phyloP scores from a whole-genome alignment of 2,888 invertebrate genomes.

The Punctoribates punctum region DNA sequence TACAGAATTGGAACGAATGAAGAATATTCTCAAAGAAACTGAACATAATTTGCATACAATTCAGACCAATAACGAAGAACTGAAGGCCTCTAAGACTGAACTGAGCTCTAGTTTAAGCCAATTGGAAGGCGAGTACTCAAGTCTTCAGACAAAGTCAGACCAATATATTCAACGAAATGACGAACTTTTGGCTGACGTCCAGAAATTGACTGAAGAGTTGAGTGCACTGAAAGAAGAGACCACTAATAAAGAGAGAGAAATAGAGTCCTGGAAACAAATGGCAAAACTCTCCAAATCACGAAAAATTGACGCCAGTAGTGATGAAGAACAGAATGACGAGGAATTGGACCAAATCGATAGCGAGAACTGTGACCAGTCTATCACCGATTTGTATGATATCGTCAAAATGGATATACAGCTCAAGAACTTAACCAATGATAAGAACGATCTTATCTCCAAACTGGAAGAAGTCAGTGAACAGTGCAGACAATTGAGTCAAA shows the following conservation, averaged over 20 bases:
- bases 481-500: neutral
- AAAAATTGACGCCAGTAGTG: too few relatives aligned
- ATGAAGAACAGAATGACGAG: neutral
- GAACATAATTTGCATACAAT: slow-evolving; percentile 27
- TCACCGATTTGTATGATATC: slow-evolving; percentile 37
- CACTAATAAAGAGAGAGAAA: slow-evolving; percentile 9
- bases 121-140: slow-evolving; percentile 31
- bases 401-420: slow-evolving; percentile 32
- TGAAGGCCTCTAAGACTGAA: slow-evolving; percentile 18
- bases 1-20: slow-evolving; percentile 22
- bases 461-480: slow-evolving; percentile 27
- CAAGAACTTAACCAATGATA: slow-evolving; percentile 30
- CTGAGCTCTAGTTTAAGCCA: neutral
- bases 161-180: neutral
- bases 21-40: slow-evolving; percentile 33
- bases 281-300: slow-evolving; percentile 6
- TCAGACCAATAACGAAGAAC: slow-evolving; percentile 28
- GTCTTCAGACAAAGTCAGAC: neutral
- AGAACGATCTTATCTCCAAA: slow-evolving; percentile 2
- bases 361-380: neutral
- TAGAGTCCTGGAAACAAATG: slow-evolving; percentile 35
- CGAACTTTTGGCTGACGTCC: neutral
- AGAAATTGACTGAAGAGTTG: slow-evolving; percentile 5
- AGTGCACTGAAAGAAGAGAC: neutral
- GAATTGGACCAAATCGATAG: neutral